phyloP scores from a whole-genome alignment of 2,888 invertebrate species.

The Gymnosoma rotundatum region DNA sequence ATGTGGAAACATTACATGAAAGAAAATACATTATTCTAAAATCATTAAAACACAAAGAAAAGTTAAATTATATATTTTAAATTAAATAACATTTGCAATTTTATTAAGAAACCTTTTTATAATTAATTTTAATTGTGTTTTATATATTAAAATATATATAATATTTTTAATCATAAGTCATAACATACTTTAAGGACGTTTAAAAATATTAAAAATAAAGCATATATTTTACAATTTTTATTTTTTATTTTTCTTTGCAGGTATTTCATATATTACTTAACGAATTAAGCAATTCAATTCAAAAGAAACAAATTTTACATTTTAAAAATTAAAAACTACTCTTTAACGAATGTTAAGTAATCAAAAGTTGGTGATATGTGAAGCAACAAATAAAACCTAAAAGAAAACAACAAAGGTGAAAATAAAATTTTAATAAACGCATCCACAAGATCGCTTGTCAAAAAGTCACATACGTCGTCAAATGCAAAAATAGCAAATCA shows the following conservation, averaged over 20 bases:
- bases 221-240: neutral
- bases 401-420: constrained; percentile 16
- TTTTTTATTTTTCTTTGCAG: constrained; percentile 45
- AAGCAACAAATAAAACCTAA: constrained; percentile 66
- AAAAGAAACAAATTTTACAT: neutral
- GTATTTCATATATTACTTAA: constrained; percentile 37
- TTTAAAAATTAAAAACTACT: neutral
- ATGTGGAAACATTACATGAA: neutral
- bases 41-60: neutral
- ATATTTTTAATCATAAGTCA: constrained; percentile 5
- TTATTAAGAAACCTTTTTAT: neutral
- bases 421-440: constrained; percentile 19
- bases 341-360: constrained; percentile 59
- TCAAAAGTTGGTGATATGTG: constrained; percentile 66
- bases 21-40: neutral
- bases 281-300: neutral
- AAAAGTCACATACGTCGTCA: neutral
- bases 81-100: neutral
- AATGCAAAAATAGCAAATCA: constrained; percentile 49
- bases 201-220: neutral
- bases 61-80: neutral
- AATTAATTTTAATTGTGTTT: neutral
- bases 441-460: constrained; percentile 9
- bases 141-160: neutral
- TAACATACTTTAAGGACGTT: neutral